Evolutionary conservation across 2,797 vertebrate species (phyloP).

Genomic region (Menidia menidia): DNA sequence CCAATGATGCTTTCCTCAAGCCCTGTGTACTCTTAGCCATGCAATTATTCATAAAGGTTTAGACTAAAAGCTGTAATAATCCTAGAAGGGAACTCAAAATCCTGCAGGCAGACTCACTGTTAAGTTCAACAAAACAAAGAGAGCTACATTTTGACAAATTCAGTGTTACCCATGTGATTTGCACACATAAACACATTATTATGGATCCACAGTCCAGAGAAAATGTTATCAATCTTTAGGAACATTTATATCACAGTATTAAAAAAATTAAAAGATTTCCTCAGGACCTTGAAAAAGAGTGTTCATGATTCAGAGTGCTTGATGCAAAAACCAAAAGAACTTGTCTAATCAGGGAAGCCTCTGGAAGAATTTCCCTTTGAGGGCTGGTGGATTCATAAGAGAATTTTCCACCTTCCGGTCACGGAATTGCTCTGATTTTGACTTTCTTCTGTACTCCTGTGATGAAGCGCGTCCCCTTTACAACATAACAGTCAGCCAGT

Average conservation of each 20-base stretch:
- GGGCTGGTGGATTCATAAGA: neutral
- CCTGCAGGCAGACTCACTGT: neutral
- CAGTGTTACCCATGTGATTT: neutral
- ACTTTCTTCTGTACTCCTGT: slow-evolving; percentile 19
- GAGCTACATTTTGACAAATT: neutral
- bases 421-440: slow-evolving; percentile 48
- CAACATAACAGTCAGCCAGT: slow-evolving; percentile 17
- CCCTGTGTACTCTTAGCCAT: neutral
- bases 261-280: too few species aligned
- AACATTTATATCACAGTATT: too few species aligned
- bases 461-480: slow-evolving; percentile 15
- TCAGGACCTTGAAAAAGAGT: too few species aligned
- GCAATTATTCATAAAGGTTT: neutral
- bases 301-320: too few species aligned
- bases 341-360: too few species aligned
- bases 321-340: too few species aligned
- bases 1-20: neutral
- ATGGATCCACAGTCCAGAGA: too few species aligned
- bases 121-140: neutral
- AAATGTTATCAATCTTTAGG: too few species aligned
- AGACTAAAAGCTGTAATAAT: neutral
- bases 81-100: neutral
- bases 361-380: neutral
- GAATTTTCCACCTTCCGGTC: slow-evolving; percentile 56
- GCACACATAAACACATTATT: neutral